These are phyloP conservation scores for Herpetotheres cachinnans DNA, from an alignment of 2,113 vertebrate species.

Conservation along the genomic window DNA sequence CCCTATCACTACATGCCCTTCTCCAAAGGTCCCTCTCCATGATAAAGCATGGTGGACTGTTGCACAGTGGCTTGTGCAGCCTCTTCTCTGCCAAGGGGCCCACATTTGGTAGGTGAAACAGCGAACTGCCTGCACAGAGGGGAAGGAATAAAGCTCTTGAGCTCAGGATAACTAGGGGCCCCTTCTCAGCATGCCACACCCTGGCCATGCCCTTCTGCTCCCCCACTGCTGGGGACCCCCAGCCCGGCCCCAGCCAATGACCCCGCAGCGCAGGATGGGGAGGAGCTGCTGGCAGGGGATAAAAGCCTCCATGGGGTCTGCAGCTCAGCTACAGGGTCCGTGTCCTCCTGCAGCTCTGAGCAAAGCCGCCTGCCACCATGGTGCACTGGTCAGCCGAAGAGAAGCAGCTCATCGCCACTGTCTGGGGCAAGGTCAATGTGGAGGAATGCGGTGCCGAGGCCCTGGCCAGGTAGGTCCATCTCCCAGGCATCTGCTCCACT, in stretches of 20 bases:
- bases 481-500: rapidly evolving
- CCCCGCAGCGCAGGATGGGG: rapidly evolving
- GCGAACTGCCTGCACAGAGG: neutral
- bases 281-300: neutral
- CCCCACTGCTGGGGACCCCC: neutral
- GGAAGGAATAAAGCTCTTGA: neutral
- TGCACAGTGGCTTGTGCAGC: neutral
- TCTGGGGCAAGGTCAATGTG: constrained; percentile 25
- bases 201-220: neutral
- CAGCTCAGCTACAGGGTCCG: neutral
- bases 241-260: neutral
- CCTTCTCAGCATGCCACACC: neutral
- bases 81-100: neutral
- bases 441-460: constrained; percentile 34
- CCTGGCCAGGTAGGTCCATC: constrained; percentile 57
- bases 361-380: constrained; percentile 32
- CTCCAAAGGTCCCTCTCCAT: no score
- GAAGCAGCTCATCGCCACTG: neutral
- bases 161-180: neutral
- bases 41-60: rapidly evolving
- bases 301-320: neutral
- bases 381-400: constrained; percentile 63
- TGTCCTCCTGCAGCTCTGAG: neutral
- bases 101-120: rapidly evolving
- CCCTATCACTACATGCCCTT: no score